Evolutionary conservation across 2,797 vertebrate genomes (phyloP).

Genomic region (Allochrocebus solatus): DNA sequence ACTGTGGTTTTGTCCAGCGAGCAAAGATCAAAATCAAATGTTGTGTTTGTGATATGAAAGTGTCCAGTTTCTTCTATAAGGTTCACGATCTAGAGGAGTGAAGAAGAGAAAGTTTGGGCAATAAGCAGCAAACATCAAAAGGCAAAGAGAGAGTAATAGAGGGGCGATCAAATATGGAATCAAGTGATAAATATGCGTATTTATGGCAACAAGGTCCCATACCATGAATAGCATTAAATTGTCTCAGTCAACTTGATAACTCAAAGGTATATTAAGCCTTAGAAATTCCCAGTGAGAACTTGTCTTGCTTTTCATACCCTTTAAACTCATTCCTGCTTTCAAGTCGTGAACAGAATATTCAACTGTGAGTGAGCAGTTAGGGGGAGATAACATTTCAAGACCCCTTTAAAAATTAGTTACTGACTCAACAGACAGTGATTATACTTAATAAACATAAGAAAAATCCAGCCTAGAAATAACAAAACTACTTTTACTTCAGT

Average conservation of each 20-base stretch:
- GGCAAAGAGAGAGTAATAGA: background rate
- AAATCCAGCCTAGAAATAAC: background rate
- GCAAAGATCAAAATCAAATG: constrained; percentile 99
- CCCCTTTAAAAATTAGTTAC: background rate
- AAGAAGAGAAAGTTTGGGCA: constrained; percentile 50
- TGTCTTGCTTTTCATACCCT: background rate
- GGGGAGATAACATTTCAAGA: background rate
- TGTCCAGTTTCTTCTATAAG: constrained; percentile 99
- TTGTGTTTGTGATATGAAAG: constrained; percentile 99
- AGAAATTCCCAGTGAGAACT: background rate
- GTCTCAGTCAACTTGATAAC: background rate
- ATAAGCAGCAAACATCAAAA: background rate
- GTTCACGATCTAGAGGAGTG: constrained; percentile 93
- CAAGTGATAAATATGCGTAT: background rate
- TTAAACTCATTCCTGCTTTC: background rate
- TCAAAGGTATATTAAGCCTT: background rate
- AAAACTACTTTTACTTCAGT: background rate
- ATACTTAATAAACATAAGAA: background rate
- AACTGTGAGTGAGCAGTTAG: background rate
- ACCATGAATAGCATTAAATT: background rate
- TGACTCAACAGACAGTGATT: background rate
- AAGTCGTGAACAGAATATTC: constrained; percentile 15
- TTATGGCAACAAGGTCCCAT: background rate
- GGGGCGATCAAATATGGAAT: background rate
- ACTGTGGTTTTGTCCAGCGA: constrained; percentile 98